Base-by-base conservation (phyloP, 2,797 vertebrate species). In the Scolopax bukidnonensis region DNA sequence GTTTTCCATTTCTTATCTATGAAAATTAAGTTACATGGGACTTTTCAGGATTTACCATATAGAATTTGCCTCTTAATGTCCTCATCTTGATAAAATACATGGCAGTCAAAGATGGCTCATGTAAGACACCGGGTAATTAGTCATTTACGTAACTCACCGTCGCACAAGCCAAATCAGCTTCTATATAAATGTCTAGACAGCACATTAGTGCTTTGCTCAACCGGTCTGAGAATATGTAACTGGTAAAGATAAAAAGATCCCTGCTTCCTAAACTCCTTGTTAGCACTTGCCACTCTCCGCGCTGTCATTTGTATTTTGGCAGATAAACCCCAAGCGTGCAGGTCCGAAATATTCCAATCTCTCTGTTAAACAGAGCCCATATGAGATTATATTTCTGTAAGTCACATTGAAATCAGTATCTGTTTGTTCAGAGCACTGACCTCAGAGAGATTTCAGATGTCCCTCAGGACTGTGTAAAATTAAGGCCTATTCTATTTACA, bases 101-200 rank as follows among this genome's bases (percentile, higher is more conserved):
- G 68, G 21, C 56, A 93, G 43, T 54, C 65, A 89, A 84, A 94
- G 75, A 80, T 71, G 67, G 54, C 33, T 89, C n/a, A 12, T 86
- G 68, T 80, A 87, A 85, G 87, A 71, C 93, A 68, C 32, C 50
- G 47, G 21, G 19, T 79, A 89, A 84, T 96, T 95, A 89, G 75
- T 82, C 19, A 84, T 93, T 96, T 95, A 36, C 88, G 28, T 87
- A 92, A 83, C 51, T 77, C 59, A 43, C 43, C 41, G 20, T 63
- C 3, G 5, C 69, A 67, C 83, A 94, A 90, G 93, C 47, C 50
- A 82, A 92, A 92, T 88, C 71, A 82, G 21, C 65, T 93, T 88
- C 84, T 91, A n/a, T 86, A 79, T 91, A 92, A 89, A 87, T 84
- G 83, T 91, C 93, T 91, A 95, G 79, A 91, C 86, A 86, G 82